Evolutionary conservation across 2,888 invertebrate genomes (phyloP), one percentile per base, ranked within the genome.

Genomic region (Lasioglossum vierecki): DNA sequence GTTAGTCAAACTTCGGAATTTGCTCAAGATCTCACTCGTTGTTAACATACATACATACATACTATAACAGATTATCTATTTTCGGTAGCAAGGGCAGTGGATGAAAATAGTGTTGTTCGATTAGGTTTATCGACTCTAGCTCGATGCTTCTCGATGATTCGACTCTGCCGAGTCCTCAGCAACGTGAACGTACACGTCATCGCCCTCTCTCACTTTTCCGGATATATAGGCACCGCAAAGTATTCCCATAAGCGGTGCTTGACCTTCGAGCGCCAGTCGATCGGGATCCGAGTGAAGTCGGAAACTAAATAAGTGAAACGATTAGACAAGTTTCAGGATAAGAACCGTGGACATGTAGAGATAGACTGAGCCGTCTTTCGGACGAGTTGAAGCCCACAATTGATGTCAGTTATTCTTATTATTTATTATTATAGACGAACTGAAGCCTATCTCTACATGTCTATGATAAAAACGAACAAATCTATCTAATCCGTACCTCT

Each of bases 181-280:
- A 1, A 63, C 30, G 18, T 87, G 92, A 53, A 95, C 94, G 91
- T 95, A 96, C 75, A 96, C 95, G 44, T 95, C 94, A 91, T 96
- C 96, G 3, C 95, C 96, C 49, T 96, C 91, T 84, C 93, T 94
- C 30, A 96, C 95, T n/a, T 91, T 83, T 18, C 96, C 96, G 18
- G 91, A 87, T 60, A 91, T 89, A 87, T 95, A 95, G 4, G 96
- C 93, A 53, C 95, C 96, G 74, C 96, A 94, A 90, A 96, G 95
- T 57, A 96, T 94, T 8, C 96, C 96, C 93, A 96, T 95, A 15
- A 94, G 92, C 1, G 96, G 96, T 2, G 94, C 93, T 44, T 93
- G 93, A 53, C 94, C 94, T 73, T 94, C 92, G 4, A 94, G 89
- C n/a, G 91, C 82, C 63, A 92, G 46, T 57, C 88, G 84, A 75